Base-by-base conservation (phyloP, 2,113 vertebrate genomes). In the Oxyura jamaicensis region DNA sequence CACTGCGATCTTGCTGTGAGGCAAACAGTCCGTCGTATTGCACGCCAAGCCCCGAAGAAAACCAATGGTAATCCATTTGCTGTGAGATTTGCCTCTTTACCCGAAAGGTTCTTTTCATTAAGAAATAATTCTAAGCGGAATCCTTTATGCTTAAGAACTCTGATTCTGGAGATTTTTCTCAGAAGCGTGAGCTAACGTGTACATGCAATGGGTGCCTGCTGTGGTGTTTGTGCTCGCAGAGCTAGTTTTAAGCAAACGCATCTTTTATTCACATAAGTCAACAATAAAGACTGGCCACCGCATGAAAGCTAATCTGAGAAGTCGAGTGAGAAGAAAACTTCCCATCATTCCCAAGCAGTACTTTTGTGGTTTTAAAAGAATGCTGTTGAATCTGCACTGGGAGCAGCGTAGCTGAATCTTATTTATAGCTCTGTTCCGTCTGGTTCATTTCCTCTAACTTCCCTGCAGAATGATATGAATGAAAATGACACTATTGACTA, bases 361-460 rank as follows among this genome's bases (percentile, higher is more conserved):
- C 62, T 93, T 77, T 59, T 88, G 81, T 88, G 56, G 60, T 55
- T 98, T 96, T 90, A 59, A 93, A 97, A 94, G 95, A 94, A 96
- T 67, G 19, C 83, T 84, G 93, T 92, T 83, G 86, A 96, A 95
- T 96, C 93, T 86, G 69, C 94, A 83, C 72, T 96, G 93, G 96
- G 95, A 97, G 88, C 76, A 77, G 94, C 46, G 87, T 88, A 86
- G 93, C 93, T 92, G 87, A 78, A 72, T 95, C 92, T 97, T 98
- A 98, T 98, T 98, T 98, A 98, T 97, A 97, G 96, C 95, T 95
- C 96, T 97, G 86, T 75, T 97, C 95, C 58, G 95, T 97, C 97
- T 98, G 97, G 89, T 97, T 97, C 96, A 93, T 96, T 97, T 98
- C 97, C 97, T 98, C 96, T 96, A 95, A 88, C 97, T 96, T 97